Evolutionary conservation across 2,113 vertebrate genomes (phyloP), one percentile per base, ranked within the genome.

Genomic region (Oenanthe melanoleuca): DNA sequence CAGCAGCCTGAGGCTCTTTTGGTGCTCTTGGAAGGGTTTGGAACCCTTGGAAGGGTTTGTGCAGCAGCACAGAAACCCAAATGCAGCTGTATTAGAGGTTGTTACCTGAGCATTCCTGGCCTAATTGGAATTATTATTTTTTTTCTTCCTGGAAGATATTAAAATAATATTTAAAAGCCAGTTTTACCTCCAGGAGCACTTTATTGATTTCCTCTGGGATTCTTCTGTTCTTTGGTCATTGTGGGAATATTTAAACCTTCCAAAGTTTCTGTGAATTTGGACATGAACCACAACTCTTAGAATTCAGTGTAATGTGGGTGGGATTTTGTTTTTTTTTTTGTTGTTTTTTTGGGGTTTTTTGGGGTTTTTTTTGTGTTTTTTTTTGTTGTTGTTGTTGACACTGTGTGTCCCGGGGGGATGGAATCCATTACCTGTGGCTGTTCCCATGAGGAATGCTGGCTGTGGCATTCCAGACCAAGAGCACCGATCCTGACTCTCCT

Each of bases 361-460:
- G 34, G 34, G 34, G 34, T 37, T 4, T 8, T 20, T 47, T 29
- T 23, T 29, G 4, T 4, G 13, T 42, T 11, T 8, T 21, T 24
- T 7, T 37, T 37, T 37, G n/a, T 37, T 37, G 34, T 37, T 37
- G 34, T 37, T 67, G 37, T 2, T 74, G 12, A 44, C 45, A 45
- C 20, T 45, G 45, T 47, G 21, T 61, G 45, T 69, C 34, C 60
- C 7, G 40, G 2, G 28, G 28, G 38, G 59, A 38, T 28, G 40
- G 61, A 42, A 45, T 45, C 14, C 14, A 0, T 1, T 4, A 20
- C 23, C 23, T 8, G 17, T 6, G 34, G 0, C 45, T 8, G 56
- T 9, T 17, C 52, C 23, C 2, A 0, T 1, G 21, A 4, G 15
- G 18, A 33, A 5, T 3, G 23, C 37, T 4, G 11, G 6, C 9